Evolutionary conservation across 2,888 invertebrate genomes (phyloP).

Genomic region (Tetrapedia diversipes): DNA sequence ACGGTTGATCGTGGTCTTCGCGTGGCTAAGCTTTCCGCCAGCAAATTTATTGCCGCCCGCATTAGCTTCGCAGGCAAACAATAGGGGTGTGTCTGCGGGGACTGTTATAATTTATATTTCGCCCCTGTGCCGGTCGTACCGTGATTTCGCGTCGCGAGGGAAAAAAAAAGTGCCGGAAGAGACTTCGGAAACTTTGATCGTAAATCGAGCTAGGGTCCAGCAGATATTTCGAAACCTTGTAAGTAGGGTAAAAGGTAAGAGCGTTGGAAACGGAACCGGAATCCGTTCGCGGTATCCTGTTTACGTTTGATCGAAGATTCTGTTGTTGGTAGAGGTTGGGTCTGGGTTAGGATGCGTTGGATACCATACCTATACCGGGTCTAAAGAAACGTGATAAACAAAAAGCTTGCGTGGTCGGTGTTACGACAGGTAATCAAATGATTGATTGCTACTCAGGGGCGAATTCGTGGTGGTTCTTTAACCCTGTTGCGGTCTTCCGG

Average conservation of each 20-base stretch:
- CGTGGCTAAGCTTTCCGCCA: slow-evolving; percentile 32
- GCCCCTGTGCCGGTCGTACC: neutral
- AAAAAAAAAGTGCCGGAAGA: neutral
- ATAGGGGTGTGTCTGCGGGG: slow-evolving; percentile 18
- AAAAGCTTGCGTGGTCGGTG: too few species aligned
- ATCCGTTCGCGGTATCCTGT: neutral
- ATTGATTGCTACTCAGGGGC: too few species aligned
- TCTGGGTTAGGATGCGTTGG: too few species aligned
- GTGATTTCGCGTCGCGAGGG: neutral
- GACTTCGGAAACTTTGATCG: slow-evolving; percentile 23
- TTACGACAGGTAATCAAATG: too few species aligned
- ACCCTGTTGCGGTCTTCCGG: too few species aligned
- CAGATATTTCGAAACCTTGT: neutral
- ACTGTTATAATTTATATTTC: slow-evolving; percentile 42
- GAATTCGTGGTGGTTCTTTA: too few species aligned
- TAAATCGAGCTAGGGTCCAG: slow-evolving; percentile 2
- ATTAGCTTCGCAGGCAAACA: slow-evolving; percentile 42
- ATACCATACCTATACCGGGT: too few species aligned
- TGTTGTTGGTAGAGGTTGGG: too few species aligned
- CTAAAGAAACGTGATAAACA: too few species aligned
- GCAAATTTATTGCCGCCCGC: slow-evolving; percentile 33
- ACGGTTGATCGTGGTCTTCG: slow-evolving; percentile 19
- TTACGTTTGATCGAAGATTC: too few species aligned
- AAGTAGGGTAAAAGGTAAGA: neutral
- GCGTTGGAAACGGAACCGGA: neutral